Conservation (phyloP, 2,888 invertebrate genomes). For the Bombyx huttoni region DNA sequence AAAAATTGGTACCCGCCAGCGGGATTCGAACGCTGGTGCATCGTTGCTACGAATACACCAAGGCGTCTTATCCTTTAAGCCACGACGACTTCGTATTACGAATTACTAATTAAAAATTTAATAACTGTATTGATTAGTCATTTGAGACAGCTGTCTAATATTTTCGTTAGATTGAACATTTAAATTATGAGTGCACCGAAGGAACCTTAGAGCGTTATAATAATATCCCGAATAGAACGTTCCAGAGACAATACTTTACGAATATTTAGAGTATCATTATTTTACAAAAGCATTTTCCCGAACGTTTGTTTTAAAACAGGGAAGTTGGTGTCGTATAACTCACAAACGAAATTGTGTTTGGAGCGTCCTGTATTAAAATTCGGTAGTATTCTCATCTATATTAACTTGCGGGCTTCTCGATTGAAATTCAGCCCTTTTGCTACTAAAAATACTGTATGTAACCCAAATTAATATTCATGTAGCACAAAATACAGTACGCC, state of each 20-base stretch:
- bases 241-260: not conserved
- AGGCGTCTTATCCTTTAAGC: too few species aligned
- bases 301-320: not conserved
- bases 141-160: too few species aligned
- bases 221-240: not conserved
- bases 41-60: too few species aligned
- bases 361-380: not conserved
- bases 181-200: too few species aligned
- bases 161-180: too few species aligned
- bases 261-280: not conserved
- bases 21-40: too few species aligned
- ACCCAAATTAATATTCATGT: not conserved
- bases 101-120: too few species aligned
- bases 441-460: not conserved
- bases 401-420: not conserved
- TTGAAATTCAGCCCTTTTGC: not conserved
- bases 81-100: too few species aligned
- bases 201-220: too few species aligned
- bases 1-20: too few species aligned
- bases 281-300: not conserved
- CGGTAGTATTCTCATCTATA: not conserved
- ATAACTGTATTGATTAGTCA: too few species aligned
- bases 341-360: not conserved
- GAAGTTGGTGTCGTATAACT: not conserved
- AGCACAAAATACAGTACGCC: not conserved